Evolutionary conservation across 2,113 vertebrate genomes (phyloP).

Genomic region (Apistogramma diplotaenia): DNA sequence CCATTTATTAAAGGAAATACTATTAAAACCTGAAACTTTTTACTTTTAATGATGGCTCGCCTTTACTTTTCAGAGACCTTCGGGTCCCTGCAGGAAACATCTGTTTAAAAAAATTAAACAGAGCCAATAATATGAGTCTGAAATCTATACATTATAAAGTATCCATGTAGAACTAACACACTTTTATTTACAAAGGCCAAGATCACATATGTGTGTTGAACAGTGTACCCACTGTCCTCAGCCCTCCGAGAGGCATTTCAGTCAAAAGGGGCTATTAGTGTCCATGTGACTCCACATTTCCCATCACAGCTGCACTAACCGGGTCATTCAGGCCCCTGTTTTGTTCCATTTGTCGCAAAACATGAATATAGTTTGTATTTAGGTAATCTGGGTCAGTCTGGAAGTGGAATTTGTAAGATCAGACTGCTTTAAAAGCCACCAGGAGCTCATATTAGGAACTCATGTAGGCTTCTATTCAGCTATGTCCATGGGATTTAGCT

Average conservation of each 20-base stretch:
- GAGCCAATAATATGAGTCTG: not conserved
- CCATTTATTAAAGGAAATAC: not conserved
- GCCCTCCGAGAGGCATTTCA: not conserved
- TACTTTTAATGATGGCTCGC: not conserved
- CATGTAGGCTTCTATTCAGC: not conserved
- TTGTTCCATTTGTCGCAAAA: not conserved
- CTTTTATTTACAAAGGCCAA: not conserved
- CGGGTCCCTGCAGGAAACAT: not conserved
- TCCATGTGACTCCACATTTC: not conserved
- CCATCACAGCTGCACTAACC: not conserved
- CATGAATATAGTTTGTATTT: not conserved
- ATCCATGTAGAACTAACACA: not conserved
- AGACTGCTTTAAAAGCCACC: not conserved
- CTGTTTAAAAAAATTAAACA: not conserved
- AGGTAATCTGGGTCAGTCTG: slow-evolving; percentile 11
- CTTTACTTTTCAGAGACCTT: too few species aligned
- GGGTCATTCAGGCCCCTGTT: not conserved
- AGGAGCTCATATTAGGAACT: not conserved
- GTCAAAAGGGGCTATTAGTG: not conserved
- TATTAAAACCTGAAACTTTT: not conserved
- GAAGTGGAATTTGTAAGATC: not conserved
- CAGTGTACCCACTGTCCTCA: not conserved
- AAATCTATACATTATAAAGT: not conserved
- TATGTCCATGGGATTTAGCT: not conserved
- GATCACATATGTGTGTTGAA: not conserved